Evolutionary conservation across 2,113 vertebrate species (phyloP).

Genomic region (Panthera leo): DNA sequence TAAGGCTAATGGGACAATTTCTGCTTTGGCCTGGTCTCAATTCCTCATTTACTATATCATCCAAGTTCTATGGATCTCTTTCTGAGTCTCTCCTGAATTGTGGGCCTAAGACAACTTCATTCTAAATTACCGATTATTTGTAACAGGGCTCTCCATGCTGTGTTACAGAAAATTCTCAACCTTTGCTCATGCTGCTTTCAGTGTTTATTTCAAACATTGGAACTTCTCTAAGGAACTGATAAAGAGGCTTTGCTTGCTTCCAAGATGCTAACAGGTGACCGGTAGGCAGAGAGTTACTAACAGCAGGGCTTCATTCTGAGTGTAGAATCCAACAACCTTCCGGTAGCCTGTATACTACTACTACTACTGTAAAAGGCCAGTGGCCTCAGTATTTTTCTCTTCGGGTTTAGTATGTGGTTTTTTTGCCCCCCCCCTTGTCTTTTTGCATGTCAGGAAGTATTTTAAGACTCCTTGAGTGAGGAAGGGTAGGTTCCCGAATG

Average conservation of each 20-base stretch:
- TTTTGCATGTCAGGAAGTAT: not conserved
- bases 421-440: not conserved
- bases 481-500: not conserved
- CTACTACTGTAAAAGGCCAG: too few relatives aligned
- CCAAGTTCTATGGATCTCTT: not conserved
- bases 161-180: not conserved
- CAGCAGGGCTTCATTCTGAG: not conserved
- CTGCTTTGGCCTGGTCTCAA: not conserved
- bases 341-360: not conserved
- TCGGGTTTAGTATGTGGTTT: not conserved
- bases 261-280: not conserved
- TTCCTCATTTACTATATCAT: not conserved
- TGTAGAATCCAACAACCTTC: not conserved
- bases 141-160: not conserved
- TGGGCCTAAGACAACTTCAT: not conserved
- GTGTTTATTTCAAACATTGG: not conserved
- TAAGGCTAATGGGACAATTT: not conserved
- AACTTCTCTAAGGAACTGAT: not conserved
- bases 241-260: not conserved
- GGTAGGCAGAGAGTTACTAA: not conserved
- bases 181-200: not conserved
- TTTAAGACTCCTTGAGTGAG: constrained; percentile 10
- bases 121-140: not conserved
- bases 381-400: not conserved
- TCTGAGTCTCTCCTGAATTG: not conserved